Evolutionary conservation across 2,797 vertebrate genomes (phyloP).

Genomic region (Phalloptychus januarius): DNA sequence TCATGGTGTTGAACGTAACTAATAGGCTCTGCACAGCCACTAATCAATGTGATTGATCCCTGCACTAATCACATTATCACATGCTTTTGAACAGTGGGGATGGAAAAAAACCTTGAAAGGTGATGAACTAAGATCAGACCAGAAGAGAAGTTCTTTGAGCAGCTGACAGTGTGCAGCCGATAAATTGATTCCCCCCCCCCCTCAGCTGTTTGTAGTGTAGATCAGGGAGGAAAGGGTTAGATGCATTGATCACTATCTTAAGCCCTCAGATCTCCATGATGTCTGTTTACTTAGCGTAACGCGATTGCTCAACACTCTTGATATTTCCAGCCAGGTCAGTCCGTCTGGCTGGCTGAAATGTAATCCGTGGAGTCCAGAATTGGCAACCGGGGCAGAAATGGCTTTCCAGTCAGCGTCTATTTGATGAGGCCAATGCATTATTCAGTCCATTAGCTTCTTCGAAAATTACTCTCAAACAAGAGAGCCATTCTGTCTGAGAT

Average conservation of each 20-base stretch:
- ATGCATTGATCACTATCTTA: constrained; percentile 70
- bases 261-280: constrained; percentile 68
- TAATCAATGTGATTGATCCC: constrained; percentile 35
- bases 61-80: constrained; percentile 32
- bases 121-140: constrained; percentile 38
- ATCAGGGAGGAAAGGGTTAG: constrained; percentile 48
- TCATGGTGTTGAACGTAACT: not conserved
- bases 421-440: constrained; percentile 82
- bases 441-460: constrained; percentile 82
- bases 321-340: constrained; percentile 76
- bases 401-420: constrained; percentile 80
- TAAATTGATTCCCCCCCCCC: constrained; percentile 44
- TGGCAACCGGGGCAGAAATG: constrained; percentile 77
- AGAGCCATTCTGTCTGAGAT: constrained; percentile 80
- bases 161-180: constrained; percentile 44
- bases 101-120: constrained; percentile 16
- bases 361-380: constrained; percentile 75
- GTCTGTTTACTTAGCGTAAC: constrained; percentile 74
- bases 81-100: constrained; percentile 28
- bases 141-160: constrained; percentile 36
- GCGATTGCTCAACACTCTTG: constrained; percentile 72
- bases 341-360: constrained; percentile 74
- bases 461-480: constrained; percentile 82
- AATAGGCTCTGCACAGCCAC: not conserved
- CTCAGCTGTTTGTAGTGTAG: constrained; percentile 50